Evolutionary conservation across 1,140 invertebrate species (phyloP).

Genomic region (Drosophila parabipectinata): DNA sequence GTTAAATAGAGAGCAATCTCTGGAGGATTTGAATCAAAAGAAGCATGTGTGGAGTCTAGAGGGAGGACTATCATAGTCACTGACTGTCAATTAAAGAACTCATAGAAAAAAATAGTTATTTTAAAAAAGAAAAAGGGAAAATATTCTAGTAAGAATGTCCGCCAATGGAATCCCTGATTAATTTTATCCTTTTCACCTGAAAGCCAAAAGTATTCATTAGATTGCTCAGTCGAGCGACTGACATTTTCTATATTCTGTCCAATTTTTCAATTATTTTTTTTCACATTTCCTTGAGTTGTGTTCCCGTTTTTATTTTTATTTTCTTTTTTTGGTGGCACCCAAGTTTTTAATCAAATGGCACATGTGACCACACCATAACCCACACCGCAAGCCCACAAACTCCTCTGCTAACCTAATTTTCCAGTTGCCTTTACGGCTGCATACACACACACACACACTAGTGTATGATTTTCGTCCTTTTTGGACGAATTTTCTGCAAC

Average conservation of each 20-base stretch:
- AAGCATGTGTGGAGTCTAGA: too few species aligned
- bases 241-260: constrained; percentile 3
- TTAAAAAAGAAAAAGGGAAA: too few species aligned
- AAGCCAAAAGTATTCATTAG: constrained; percentile 11
- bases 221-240: constrained; percentile 8
- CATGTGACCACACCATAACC: constrained; percentile 49
- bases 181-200: constrained; percentile 1
- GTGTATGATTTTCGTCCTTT: constrained; percentile 16
- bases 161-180: constrained; percentile 9
- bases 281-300: constrained; percentile 1
- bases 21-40: too few species aligned
- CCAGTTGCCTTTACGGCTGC: constrained; percentile 36
- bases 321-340: constrained; percentile 21
- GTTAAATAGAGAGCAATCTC: too few species aligned
- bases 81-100: too few species aligned
- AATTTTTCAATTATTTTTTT: constrained; percentile 26
- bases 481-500: constrained; percentile 53
- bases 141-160: too few species aligned
- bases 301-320: constrained; percentile 2
- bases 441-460: constrained; percentile 1
- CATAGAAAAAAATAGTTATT: too few species aligned
- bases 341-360: constrained; percentile 77
- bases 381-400: constrained; percentile 23
- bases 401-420: constrained; percentile 71
- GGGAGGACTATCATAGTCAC: too few species aligned